Evolutionary conservation across 2,113 vertebrate genomes (phyloP).

Genomic region (Sigmodon hispidus): DNA sequence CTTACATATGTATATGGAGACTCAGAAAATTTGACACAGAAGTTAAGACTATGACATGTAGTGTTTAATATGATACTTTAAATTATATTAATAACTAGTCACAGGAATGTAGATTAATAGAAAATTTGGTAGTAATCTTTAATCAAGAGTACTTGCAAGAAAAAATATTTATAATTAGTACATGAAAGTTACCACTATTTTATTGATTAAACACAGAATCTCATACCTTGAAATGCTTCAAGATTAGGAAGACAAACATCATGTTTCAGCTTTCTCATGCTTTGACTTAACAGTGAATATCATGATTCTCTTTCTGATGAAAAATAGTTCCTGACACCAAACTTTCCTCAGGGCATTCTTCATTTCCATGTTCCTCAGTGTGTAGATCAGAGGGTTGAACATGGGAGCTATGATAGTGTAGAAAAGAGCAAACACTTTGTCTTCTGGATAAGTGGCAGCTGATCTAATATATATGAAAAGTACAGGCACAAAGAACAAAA

Average conservation of each 20-base stretch:
- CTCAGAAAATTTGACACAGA: not conserved
- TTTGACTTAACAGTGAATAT: not conserved
- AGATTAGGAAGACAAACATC: not conserved
- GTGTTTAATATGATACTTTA: not conserved
- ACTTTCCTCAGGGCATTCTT: constrained; percentile 52
- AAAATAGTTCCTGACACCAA: constrained; percentile 21
- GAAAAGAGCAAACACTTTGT: constrained; percentile 18
- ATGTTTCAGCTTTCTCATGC: not conserved
- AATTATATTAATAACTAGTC: not conserved
- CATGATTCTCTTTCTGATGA: not conserved
- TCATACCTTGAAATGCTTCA: not conserved
- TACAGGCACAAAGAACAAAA: not conserved
- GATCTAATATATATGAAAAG: not conserved
- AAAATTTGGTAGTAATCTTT: not conserved
- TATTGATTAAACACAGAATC: not conserved
- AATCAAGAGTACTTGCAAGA: not conserved
- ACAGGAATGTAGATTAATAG: not conserved
- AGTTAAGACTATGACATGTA: not conserved
- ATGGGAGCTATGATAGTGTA: constrained; percentile 41
- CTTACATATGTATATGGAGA: not conserved
- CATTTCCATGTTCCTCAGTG: constrained; percentile 60
- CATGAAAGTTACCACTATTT: not conserved
- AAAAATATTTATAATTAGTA: not conserved
- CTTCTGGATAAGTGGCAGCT: not conserved
- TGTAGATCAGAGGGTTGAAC: constrained; percentile 72